A percentile compares a stretch with the other conserved stretches of the same genome.
These are phyloP conservation scores for Dromaius novaehollandiae DNA, from an alignment of 2,113 vertebrate species.

Conservation along the genomic window DNA sequence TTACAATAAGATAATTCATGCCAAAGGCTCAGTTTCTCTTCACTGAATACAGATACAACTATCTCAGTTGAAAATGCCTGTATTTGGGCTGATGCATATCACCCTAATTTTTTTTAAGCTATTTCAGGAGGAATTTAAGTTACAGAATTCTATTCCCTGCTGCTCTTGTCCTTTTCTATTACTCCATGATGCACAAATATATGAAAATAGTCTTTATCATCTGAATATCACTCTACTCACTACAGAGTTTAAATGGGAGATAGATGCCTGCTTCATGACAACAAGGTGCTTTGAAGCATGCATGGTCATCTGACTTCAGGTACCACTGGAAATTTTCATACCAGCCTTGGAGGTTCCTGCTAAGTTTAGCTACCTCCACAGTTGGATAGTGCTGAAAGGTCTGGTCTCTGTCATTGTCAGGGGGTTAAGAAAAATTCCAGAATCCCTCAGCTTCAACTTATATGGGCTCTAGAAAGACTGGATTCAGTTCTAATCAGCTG, in stretches of 20 bases:
- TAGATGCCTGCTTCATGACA: neutral
- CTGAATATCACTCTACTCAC: neutral
- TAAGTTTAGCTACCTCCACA: neutral
- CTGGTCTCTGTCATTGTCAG: rapidly evolving
- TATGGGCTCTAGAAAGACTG: neutral
- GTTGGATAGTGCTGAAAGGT: neutral
- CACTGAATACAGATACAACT: rapidly evolving
- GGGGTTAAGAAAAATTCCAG: neutral
- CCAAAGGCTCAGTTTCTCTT: neutral
- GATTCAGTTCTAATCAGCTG: neutral
- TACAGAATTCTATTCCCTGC: neutral
- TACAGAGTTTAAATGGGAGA: neutral
- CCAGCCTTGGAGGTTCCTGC: neutral
- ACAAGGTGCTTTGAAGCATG: neutral
- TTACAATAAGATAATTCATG: neutral
- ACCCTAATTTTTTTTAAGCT: neutral
- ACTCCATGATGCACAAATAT: neutral
- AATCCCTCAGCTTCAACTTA: neutral
- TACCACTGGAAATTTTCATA: neutral
- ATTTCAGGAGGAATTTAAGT: neutral
- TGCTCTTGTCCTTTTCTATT: conserved; percentile 8
- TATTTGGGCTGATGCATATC: neutral
- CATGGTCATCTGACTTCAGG: neutral
- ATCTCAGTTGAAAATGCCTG: neutral
- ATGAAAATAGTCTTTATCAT: neutral